Evolutionary conservation across 2,888 invertebrate species (phyloP).

Genomic region (Buathra laborator): DNA sequence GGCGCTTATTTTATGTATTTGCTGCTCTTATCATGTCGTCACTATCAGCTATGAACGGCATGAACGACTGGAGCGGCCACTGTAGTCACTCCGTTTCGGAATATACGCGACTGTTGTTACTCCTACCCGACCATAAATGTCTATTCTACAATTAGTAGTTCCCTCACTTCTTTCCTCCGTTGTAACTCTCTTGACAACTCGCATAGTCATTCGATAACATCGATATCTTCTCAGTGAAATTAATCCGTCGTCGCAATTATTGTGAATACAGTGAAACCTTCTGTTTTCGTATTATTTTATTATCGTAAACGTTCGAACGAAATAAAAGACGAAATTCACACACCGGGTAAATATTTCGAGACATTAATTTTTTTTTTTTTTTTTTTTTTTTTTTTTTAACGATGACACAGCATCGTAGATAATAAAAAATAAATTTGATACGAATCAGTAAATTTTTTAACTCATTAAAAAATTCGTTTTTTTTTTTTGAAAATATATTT

Average conservation of each 20-base stretch:
- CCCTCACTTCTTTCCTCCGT: neutral
- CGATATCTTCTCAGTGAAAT: neutral
- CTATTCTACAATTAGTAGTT: constrained; percentile 1
- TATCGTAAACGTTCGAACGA: too few species aligned
- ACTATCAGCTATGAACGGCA: constrained; percentile 29
- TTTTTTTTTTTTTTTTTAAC: too few species aligned
- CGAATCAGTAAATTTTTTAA: too few species aligned
- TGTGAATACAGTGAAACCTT: neutral
- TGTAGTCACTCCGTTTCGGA: constrained; percentile 14
- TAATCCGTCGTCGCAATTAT: neutral
- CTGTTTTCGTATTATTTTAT: neutral
- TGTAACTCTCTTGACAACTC: neutral
- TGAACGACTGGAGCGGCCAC: neutral
- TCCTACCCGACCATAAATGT: neutral
- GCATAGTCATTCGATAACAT: constrained; percentile 19
- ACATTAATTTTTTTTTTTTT: too few species aligned
- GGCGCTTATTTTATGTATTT: neutral
- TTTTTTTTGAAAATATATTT: too few species aligned
- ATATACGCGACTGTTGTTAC: constrained; percentile 10
- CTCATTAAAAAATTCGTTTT: too few species aligned
- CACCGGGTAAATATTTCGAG: too few species aligned
- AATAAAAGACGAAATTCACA: too few species aligned
- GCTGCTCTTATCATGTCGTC: constrained; percentile 23
- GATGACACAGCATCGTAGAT: too few species aligned
- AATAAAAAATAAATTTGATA: too few species aligned